Evolutionary conservation across 2,888 invertebrate genomes (phyloP).

Genomic region (Tachystola acroxantha): DNA sequence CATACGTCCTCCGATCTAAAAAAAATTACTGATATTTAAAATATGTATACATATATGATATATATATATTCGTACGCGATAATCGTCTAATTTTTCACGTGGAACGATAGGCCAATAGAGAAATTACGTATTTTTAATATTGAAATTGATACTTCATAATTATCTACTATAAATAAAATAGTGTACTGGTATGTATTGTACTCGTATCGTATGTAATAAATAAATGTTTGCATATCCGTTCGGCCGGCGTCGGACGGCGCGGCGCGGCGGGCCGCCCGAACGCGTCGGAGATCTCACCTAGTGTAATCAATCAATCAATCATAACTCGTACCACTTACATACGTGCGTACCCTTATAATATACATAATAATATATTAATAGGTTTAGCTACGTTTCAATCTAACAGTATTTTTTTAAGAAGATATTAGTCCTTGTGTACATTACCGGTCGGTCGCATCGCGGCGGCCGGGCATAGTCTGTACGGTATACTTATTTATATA

Average conservation of each 20-base stretch:
- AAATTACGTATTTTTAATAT: constrained; percentile 78
- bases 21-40: constrained; percentile 69
- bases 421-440: constrained; percentile 77
- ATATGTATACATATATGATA: constrained; percentile 66
- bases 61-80: constrained; percentile 72
- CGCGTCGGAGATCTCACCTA: constrained; percentile 76
- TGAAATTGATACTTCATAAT: constrained; percentile 73
- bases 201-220: constrained; percentile 57
- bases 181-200: constrained; percentile 63
- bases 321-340: constrained; percentile 44
- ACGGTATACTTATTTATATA: constrained; percentile 72
- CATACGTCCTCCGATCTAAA: constrained; percentile 77
- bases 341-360: constrained; percentile 72
- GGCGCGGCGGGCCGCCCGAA: constrained; percentile 57
- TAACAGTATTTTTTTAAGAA: constrained; percentile 79
- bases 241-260: constrained; percentile 67
- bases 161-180: constrained; percentile 29
- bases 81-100: constrained; percentile 73
- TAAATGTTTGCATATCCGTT: constrained; percentile 74
- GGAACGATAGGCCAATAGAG: constrained; percentile 74
- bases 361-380: constrained; percentile 59
- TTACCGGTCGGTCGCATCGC: constrained; percentile 58
- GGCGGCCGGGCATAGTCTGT: constrained; percentile 66
- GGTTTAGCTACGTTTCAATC: constrained; percentile 77
- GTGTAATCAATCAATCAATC: constrained; percentile 44